Evolutionary conservation across 2,797 vertebrate species (phyloP).

Genomic region (Takifugu ocellatus): DNA sequence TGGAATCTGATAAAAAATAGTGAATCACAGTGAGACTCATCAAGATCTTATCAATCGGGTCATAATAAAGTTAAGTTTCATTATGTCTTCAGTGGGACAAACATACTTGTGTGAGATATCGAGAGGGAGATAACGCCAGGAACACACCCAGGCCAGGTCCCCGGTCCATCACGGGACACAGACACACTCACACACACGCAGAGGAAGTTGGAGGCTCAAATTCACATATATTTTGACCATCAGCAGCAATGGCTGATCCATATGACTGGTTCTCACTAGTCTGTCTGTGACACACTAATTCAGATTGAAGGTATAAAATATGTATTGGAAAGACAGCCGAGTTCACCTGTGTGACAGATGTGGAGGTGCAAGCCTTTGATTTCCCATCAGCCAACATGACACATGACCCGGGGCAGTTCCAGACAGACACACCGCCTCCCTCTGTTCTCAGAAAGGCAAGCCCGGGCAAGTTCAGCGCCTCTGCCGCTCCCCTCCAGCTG

Average conservation of each 20-base stretch:
- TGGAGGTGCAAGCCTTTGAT: no score
- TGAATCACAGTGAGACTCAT: conserved; percentile 34
- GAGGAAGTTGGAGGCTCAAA: no score
- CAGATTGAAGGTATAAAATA: not conserved
- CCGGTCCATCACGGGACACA: not conserved
- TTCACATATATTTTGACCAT: no score
- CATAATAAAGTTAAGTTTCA: conserved; percentile 1
- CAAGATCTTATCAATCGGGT: conserved; percentile 7
- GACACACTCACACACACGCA: not conserved
- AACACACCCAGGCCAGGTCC: not conserved
- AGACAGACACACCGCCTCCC: conserved; percentile 22
- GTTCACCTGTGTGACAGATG: no score
- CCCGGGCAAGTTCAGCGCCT: conserved; percentile 39
- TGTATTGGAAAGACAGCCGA: no score
- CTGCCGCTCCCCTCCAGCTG: conserved; percentile 11
- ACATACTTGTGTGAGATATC: no score
- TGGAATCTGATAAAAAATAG: not conserved
- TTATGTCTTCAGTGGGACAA: not conserved
- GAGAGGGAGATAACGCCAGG: not conserved
- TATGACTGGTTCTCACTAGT: no score
- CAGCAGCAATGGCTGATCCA: no score
- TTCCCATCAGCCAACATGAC: no score
- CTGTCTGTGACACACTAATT: no score
- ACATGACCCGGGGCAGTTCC: not conserved
- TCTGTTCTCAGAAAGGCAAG: conserved; percentile 34